phyloP scores from a whole-genome alignment of 2,113 vertebrate species.

The Megaleporinus macrocephalus region DNA sequence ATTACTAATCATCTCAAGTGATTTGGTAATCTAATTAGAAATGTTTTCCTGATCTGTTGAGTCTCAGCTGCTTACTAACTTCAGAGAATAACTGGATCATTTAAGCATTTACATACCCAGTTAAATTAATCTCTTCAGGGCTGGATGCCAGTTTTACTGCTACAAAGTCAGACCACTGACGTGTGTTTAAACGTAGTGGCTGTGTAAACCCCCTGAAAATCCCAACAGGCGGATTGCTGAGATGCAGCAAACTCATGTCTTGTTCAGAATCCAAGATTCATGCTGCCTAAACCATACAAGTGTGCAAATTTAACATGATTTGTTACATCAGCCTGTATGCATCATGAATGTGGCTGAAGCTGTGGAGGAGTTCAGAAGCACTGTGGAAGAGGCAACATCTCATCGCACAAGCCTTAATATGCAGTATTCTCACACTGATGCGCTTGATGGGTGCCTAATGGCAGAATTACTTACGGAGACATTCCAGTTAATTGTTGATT shows the following conservation, averaged over 20 bases:
- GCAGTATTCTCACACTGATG: slow-evolving; percentile 28
- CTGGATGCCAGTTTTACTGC: too few species aligned
- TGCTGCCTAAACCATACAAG: background rate
- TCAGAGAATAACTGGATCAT: background rate
- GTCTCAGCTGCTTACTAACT: background rate
- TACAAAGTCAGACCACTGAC: too few species aligned
- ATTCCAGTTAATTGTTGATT: slow-evolving; percentile 36
- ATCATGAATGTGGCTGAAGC: background rate
- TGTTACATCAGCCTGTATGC: background rate
- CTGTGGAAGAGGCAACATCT: background rate
- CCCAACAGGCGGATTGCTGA: background rate
- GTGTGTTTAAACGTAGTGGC: too few species aligned
- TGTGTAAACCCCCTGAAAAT: background rate
- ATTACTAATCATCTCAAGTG: background rate
- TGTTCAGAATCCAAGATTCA: background rate
- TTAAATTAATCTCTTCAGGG: too few species aligned
- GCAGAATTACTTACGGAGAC: slow-evolving; percentile 22
- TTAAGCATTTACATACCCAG: background rate
- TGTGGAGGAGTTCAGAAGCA: background rate
- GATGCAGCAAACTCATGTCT: slow-evolving; percentile 16
- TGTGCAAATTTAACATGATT: background rate
- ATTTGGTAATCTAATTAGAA: background rate
- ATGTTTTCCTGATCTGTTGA: background rate
- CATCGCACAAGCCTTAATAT: slow-evolving; percentile 38
- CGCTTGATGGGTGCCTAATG: background rate